These are phyloP conservation scores for Lethrus apterus DNA, from an alignment of 1,140 invertebrate species.

Conservation along the genomic window DNA sequence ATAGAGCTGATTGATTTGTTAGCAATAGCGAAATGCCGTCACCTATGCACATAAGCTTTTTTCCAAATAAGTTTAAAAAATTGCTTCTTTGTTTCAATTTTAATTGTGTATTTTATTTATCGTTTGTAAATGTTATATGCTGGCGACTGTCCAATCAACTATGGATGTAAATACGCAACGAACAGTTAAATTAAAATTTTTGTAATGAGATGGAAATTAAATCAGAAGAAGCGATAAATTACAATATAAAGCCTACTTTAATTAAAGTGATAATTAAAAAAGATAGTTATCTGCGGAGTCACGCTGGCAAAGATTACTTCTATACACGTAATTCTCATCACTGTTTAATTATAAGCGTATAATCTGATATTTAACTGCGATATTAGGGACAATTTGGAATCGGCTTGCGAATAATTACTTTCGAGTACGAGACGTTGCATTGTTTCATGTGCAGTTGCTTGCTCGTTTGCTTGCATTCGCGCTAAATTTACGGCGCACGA, in stretches of 20 bases:
- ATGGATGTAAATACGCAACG: constrained; percentile 15
- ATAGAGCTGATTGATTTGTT: no score
- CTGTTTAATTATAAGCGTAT: constrained; percentile 22
- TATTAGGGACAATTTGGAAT: constrained; percentile 11
- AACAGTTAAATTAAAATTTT: constrained; percentile 32
- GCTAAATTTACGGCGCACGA: constrained; percentile 5
- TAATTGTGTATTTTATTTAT: no score
- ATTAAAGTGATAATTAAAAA: constrained; percentile 40
- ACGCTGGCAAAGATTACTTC: constrained; percentile 23
- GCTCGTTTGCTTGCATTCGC: neutral
- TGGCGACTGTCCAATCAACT: neutral
- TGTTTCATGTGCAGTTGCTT: constrained; percentile 5
- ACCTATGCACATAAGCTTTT: no score
- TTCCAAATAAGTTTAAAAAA: no score
- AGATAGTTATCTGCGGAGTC: constrained; percentile 33
- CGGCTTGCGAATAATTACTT: constrained; percentile 9
- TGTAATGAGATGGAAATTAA: constrained; percentile 37
- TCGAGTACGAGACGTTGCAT: constrained; percentile 3
- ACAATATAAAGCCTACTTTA: constrained; percentile 37
- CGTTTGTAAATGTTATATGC: no score
- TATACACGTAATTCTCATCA: constrained; percentile 23
- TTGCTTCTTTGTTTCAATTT: no score
- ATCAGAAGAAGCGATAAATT: constrained; percentile 32
- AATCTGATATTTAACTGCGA: constrained; percentile 18
- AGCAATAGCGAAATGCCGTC: no score